Conservation (phyloP, 2,797 vertebrate species). For the Pipistrellus pygmaeus region DNA sequence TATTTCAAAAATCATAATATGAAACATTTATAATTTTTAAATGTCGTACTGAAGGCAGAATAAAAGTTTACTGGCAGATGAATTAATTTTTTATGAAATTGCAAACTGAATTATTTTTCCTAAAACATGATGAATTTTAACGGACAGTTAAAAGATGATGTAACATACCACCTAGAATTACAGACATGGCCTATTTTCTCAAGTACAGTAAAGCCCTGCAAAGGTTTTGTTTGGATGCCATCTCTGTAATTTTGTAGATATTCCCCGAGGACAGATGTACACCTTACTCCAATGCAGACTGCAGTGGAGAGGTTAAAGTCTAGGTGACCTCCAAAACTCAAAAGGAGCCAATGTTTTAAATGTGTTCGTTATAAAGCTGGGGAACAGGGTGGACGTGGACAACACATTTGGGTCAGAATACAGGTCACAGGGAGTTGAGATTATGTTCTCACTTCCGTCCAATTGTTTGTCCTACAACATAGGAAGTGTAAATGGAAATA, state of each 20-base stretch:
- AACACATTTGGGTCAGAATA: background rate
- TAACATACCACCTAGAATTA: background rate
- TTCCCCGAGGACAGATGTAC: accelerated
- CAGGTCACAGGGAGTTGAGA: background rate
- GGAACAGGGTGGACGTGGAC: accelerated
- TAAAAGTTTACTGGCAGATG: background rate
- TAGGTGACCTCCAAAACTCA: background rate
- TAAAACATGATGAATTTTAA: background rate
- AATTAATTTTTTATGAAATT: background rate
- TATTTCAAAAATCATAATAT: background rate
- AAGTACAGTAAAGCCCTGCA: background rate
- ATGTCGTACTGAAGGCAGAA: background rate
- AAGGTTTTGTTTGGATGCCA: background rate
- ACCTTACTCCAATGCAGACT: accelerated
- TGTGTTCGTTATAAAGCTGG: background rate
- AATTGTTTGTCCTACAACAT: background rate
- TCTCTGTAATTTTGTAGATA: background rate
- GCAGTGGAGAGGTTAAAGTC: accelerated
- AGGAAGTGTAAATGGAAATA: background rate
- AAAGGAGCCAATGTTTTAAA: background rate
- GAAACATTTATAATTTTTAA: background rate
- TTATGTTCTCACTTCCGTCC: accelerated
- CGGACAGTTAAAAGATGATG: background rate
- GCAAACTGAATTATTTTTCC: background rate
- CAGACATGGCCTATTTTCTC: background rate